Conservation (phyloP, 1,140 invertebrate genomes). For the Aphidius ervi region DNA sequence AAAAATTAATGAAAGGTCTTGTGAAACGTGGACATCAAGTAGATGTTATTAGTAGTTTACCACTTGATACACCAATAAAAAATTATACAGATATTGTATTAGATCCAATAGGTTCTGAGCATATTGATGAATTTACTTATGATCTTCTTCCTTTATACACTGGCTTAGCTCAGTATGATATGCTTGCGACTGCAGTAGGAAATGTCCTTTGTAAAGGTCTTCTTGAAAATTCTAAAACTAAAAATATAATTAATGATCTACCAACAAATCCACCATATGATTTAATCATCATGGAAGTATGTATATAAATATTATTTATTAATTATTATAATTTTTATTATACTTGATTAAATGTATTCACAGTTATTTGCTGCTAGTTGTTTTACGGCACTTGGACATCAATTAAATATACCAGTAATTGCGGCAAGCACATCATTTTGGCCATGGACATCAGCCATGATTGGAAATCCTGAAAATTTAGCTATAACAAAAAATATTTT, state of each 20-base stretch:
- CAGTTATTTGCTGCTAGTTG: slow-evolving; percentile 43
- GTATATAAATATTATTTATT: no score
- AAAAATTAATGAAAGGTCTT: slow-evolving; percentile 32
- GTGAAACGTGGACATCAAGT: slow-evolving; percentile 38
- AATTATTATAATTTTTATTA: no score
- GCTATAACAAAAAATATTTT: slow-evolving; percentile 60
- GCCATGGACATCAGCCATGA: slow-evolving; percentile 59
- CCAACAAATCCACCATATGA: slow-evolving; percentile 36
- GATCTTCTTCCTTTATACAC: not conserved
- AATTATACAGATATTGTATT: slow-evolving; percentile 34
- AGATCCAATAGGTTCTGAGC: not conserved
- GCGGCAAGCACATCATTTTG: slow-evolving; percentile 57
- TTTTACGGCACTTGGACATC: slow-evolving; percentile 54
- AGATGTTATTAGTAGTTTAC: slow-evolving; percentile 32
- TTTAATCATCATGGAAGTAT: slow-evolving; percentile 22
- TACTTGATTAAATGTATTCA: no score
- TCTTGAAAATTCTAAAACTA: slow-evolving; percentile 24
- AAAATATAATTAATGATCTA: slow-evolving; percentile 31
- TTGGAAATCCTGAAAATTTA: slow-evolving; percentile 60
- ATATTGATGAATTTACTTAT: slow-evolving; percentile 14
- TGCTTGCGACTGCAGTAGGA: slow-evolving; percentile 12
- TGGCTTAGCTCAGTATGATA: accelerated
- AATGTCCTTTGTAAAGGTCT: slow-evolving; percentile 16
- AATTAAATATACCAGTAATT: slow-evolving; percentile 57
- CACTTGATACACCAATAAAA: slow-evolving; percentile 21